Evolutionary conservation across 2,888 invertebrate species (phyloP).

Genomic region (Drosophila merina): DNA sequence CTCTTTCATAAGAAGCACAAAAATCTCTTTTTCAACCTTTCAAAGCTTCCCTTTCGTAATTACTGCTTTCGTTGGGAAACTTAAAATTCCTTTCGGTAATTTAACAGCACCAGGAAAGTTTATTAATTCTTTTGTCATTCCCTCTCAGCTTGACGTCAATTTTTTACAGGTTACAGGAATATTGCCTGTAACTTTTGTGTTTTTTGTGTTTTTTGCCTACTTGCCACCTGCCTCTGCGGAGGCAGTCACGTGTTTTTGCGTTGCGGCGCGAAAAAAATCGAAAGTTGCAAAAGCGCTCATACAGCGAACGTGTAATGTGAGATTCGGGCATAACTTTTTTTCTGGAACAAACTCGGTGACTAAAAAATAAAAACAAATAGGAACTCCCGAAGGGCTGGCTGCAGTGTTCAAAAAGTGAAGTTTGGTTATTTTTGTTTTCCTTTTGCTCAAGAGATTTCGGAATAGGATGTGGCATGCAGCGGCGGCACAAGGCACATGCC

Average conservation of each 20-base stretch:
- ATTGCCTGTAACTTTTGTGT: constrained; percentile 5
- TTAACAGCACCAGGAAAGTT: constrained; percentile 29
- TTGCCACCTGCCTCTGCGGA: constrained; percentile 20
- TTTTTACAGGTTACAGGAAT: constrained; percentile 21
- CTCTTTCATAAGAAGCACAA: not conserved
- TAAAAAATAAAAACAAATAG: constrained; percentile 6
- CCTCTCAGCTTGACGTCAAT: constrained; percentile 20
- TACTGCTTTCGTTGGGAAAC: constrained; percentile 11
- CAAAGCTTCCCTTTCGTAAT: constrained; percentile 8
- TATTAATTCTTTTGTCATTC: constrained; percentile 36
- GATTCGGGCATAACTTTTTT: constrained; percentile 57
- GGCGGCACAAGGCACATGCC: constrained; percentile 23
- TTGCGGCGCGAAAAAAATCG: constrained; percentile 41
- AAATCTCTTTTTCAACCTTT: not conserved
- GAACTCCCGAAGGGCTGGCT: constrained; percentile 41
- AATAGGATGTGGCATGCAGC: constrained; percentile 40
- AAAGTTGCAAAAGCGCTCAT: constrained; percentile 22
- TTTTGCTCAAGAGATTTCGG: constrained; percentile 55
- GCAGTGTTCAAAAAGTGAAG: constrained; percentile 22
- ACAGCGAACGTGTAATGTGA: constrained; percentile 34
- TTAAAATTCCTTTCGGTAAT: constrained; percentile 31
- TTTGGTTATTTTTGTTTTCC: constrained; percentile 43
- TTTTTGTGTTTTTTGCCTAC: constrained; percentile 7
- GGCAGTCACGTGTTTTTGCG: constrained; percentile 41
- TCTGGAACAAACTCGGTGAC: constrained; percentile 17